These are phyloP conservation scores for Rhineura floridana DNA, from an alignment of 2,113 vertebrate genomes.

Conservation along the genomic window DNA sequence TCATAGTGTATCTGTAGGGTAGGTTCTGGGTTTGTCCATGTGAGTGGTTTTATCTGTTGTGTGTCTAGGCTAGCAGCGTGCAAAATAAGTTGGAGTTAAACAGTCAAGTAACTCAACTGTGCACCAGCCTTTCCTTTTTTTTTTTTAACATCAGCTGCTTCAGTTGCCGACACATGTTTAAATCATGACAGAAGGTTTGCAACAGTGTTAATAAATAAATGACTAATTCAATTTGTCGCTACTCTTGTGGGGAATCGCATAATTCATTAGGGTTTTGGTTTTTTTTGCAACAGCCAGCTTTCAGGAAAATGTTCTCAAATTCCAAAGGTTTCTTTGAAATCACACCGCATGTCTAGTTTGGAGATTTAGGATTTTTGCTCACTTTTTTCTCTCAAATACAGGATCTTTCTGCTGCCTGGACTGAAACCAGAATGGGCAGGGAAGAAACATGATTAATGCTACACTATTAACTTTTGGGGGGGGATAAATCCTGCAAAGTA, in stretches of 20 bases:
- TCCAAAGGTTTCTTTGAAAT: background rate
- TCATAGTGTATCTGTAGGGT: rapidly evolving
- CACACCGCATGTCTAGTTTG: background rate
- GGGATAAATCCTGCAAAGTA: background rate
- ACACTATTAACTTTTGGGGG: background rate
- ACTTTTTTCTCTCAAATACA: background rate
- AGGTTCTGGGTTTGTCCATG: background rate
- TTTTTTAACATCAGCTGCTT: background rate
- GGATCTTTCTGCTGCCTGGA: background rate
- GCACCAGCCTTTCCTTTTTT: background rate
- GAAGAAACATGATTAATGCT: background rate
- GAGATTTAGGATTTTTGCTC: background rate
- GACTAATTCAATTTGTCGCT: background rate
- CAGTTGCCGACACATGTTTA: background rate
- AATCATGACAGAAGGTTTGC: background rate
- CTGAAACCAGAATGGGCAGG: background rate
- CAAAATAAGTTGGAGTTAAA: background rate
- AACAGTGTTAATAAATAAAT: conserved; percentile 10
- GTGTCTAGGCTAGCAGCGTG: background rate
- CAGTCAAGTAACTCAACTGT: background rate
- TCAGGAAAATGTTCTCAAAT: background rate
- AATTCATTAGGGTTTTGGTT: background rate
- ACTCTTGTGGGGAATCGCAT: background rate
- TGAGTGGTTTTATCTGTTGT: background rate
- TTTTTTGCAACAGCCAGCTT: background rate